Evolutionary conservation across 2,888 invertebrate species (phyloP), one percentile per base, ranked within the genome.

Genomic region (Danaus chrysippus): DNA sequence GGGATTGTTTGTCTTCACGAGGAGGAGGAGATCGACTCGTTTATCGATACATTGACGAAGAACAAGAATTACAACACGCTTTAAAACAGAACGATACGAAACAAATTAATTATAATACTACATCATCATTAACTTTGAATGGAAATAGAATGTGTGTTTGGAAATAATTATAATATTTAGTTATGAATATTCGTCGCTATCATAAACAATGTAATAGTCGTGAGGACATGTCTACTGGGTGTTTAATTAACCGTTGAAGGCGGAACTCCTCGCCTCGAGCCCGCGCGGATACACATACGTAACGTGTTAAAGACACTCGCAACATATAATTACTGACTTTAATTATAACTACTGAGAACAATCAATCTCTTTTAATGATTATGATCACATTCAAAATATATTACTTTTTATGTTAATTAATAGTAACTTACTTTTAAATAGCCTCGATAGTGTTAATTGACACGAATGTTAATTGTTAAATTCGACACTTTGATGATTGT

Each of bases 1-100:
- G 90, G 90, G 87, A 84, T 87, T 88, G 84, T 87, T 87, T 86
- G 81, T 80, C 83, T 85, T 87, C 84, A 87, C 86, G 86, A 86
- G 87, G 86, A 89, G 89, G 87, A 82, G 87, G 84, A 84, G 79
- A 80, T 78, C 77, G 77, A 77, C 78, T 81, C 83, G 79, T 84
- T 85, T 87, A 86, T 86, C 83, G 83, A 84, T 82, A 79, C 71
- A 71, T 54, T 63, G 62, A 58, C 19, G n/a, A n/a, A n/a, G n/a
- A 42, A 15, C 56, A 58, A n/a, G 42, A 43, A 1, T 54, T 12
- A 41, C 41, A 42, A n/a, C 43, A 43, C 42, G 17, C 52, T 15
- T 19, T 42, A 17, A 11, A 58, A 42, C 42, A 19, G 42, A 42
- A 42, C 52, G 15, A 17, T 52, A 58, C 9, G 1, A 11, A 23